phyloP scores from a whole-genome alignment of 1,140 invertebrate genomes.

The Neodiprion pinetum region DNA sequence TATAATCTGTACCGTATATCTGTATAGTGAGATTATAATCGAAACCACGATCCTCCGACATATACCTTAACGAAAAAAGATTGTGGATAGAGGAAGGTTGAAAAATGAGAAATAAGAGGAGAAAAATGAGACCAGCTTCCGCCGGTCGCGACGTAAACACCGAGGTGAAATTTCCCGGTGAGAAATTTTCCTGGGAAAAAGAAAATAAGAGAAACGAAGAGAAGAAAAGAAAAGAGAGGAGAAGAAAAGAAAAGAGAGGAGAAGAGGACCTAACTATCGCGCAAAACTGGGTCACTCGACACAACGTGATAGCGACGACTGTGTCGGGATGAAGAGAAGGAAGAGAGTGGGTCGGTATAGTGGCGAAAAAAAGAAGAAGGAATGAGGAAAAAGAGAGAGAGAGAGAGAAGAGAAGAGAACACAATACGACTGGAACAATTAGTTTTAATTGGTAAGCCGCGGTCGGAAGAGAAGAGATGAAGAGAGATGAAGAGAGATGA shows the following conservation, averaged over 20 bases:
- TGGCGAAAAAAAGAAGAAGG: not conserved
- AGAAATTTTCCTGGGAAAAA: slow-evolving; percentile 6
- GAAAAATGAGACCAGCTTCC: too few species aligned
- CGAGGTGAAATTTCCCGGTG: not conserved
- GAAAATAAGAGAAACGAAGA: not conserved
- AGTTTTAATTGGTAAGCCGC: slow-evolving; percentile 4
- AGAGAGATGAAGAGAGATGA: too few species aligned
- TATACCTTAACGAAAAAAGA: too few species aligned
- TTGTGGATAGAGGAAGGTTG: too few species aligned
- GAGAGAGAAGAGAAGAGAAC: not conserved
- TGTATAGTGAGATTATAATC: too few species aligned
- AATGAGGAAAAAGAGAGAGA: not conserved
- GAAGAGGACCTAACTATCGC: slow-evolving; percentile 12
- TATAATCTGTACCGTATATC: too few species aligned
- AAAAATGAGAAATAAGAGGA: too few species aligned
- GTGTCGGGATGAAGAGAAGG: not conserved
- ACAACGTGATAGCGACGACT: slow-evolving; percentile 5
- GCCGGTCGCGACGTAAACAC: too few species aligned
- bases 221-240: slow-evolving; percentile 14
- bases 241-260: slow-evolving; percentile 9
- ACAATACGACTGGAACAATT: slow-evolving; percentile 1
- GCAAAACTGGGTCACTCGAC: not conserved
- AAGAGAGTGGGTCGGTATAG: not conserved
- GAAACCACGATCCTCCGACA: too few species aligned
- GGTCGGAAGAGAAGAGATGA: too few species aligned